Conservation (phyloP, 1,140 invertebrate genomes). For the Pogonus chalceus region DNA sequence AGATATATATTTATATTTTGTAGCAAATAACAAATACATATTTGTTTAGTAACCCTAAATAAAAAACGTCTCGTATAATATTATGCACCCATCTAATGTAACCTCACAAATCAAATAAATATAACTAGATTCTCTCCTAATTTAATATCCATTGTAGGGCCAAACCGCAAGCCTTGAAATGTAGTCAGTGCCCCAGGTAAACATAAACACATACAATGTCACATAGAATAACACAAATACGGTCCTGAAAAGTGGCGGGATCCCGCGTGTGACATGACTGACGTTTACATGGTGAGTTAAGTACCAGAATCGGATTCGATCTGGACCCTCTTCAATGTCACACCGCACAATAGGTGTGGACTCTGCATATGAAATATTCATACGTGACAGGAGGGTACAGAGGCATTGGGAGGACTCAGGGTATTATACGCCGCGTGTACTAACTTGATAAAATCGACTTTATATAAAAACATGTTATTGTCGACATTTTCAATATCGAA, state of each 20-base stretch:
- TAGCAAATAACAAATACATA: too few species aligned
- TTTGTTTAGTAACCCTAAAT: too few species aligned
- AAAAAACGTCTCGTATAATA: too few species aligned
- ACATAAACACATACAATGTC: too few species aligned
- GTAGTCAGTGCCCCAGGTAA: too few species aligned
- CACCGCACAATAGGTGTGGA: conserved; percentile 27
- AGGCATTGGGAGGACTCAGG: background rate
- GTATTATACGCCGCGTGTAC: too few species aligned
- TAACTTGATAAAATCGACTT: too few species aligned
- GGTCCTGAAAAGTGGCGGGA: background rate
- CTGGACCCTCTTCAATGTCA: conserved; percentile 29
- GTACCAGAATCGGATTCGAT: conserved; percentile 22
- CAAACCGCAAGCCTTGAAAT: background rate
- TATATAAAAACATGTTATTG: too few species aligned
- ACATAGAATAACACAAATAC: background rate
- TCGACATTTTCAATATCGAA: too few species aligned
- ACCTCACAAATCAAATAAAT: background rate
- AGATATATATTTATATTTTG: too few species aligned
- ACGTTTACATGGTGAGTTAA: conserved; percentile 15
- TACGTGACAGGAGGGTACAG: conserved; percentile 7
- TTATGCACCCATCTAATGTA: too few species aligned
- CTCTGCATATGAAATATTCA: conserved; percentile 27
- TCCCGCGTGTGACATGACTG: conserved; percentile 12
- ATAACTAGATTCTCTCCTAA: background rate
- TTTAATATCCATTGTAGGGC: background rate